These are phyloP conservation scores for Petrophora chlorosata DNA, from an alignment of 2,888 invertebrate species.

Conservation along the genomic window DNA sequence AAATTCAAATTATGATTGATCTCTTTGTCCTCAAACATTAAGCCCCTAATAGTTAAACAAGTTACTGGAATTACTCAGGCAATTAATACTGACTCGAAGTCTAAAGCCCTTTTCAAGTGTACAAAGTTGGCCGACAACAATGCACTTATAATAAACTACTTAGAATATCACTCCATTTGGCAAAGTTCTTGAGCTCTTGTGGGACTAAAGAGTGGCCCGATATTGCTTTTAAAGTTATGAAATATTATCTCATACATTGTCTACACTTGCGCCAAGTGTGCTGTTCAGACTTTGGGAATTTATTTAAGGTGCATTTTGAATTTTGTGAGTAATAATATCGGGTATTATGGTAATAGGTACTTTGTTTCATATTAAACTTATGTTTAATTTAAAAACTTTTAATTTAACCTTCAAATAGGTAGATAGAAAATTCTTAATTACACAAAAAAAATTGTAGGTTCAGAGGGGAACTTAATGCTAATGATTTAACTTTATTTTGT, in stretches of 20 bases:
- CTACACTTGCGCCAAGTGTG: constrained; percentile 56
- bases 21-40: constrained; percentile 31
- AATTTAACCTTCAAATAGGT: no score
- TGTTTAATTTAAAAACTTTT: no score
- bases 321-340: constrained; percentile 35
- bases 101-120: constrained; percentile 28
- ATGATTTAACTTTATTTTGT: no score
- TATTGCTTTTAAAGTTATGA: constrained; percentile 69
- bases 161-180: constrained; percentile 45
- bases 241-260: constrained; percentile 72
- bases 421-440: no score
- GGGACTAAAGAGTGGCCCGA: constrained; percentile 53
- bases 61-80: constrained; percentile 37
- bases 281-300: constrained; percentile 51
- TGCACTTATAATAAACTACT: constrained; percentile 45
- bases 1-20: constrained; percentile 33
- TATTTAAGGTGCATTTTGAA: constrained; percentile 49
- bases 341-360: constrained; percentile 26
- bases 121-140: constrained; percentile 35
- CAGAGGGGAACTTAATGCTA: no score
- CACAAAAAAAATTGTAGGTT: no score
- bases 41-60: constrained; percentile 36
- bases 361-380: no score
- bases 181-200: constrained; percentile 45
- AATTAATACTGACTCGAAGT: constrained; percentile 40